Conservation (phyloP, 1,140 invertebrate genomes). For the Lepidotrigona ventralis region DNA sequence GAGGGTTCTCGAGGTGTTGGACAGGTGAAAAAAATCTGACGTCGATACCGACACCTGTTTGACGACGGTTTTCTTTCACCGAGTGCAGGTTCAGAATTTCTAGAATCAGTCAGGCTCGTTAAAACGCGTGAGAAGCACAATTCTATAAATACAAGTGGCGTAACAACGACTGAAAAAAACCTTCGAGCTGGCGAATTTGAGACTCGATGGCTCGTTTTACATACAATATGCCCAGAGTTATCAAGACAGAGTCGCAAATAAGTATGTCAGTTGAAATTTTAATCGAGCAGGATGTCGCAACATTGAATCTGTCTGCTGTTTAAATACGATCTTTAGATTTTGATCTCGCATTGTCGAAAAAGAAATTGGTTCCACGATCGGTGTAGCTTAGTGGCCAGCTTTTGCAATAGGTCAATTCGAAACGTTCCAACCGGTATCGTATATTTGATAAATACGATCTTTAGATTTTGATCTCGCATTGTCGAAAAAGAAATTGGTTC, state of each 20-base stretch:
- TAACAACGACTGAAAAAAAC: too few relatives aligned
- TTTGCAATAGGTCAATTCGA: constrained; percentile 23
- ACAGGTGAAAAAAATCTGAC: constrained; percentile 50
- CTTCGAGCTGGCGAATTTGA: neutral
- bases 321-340: constrained; percentile 11
- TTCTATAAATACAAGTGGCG: too few relatives aligned
- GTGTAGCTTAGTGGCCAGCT: neutral
- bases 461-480: constrained; percentile 3
- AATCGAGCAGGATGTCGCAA: neutral
- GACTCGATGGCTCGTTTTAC: constrained; percentile 11
- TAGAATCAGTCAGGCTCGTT: too few relatives aligned
- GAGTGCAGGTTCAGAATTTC: too few relatives aligned
- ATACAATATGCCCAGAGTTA: constrained; percentile 20
- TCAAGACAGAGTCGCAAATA: constrained; percentile 19
- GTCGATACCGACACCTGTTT: constrained; percentile 30
- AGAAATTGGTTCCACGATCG: neutral
- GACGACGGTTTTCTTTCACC: too few relatives aligned
- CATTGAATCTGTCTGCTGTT: too few relatives aligned
- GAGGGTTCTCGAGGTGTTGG: neutral
- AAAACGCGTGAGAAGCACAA: too few relatives aligned
- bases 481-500: neutral
- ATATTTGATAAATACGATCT: constrained; percentile 11
- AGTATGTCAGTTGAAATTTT: constrained; percentile 24
- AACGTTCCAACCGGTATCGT: too few relatives aligned
- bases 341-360: neutral